phyloP scores from a whole-genome alignment of 2,113 vertebrate genomes.

The Taurulus bubalis region DNA sequence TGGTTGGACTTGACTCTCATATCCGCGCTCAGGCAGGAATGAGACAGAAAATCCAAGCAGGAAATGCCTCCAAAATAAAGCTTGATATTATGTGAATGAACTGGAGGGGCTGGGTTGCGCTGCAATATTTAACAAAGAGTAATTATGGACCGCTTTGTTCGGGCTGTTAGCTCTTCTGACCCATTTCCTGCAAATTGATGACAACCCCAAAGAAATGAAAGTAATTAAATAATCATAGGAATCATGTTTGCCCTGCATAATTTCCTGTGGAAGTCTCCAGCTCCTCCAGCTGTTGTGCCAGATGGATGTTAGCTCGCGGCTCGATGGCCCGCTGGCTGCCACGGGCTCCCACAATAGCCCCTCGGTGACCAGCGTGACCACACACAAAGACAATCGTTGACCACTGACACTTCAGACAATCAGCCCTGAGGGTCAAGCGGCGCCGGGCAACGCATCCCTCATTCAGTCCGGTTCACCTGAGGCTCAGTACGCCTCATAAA shows the following conservation, averaged over 20 bases:
- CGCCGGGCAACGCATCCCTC: conserved; percentile 53
- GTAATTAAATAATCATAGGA: conserved; percentile 58
- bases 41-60: conserved; percentile 46
- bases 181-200: conserved; percentile 45
- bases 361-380: conserved; percentile 54
- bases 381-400: conserved; percentile 73
- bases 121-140: conserved; percentile 48
- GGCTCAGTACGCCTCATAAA: conserved; percentile 73
- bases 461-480: conserved; percentile 72
- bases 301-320: conserved; percentile 76
- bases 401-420: conserved; percentile 61
- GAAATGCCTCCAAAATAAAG: conserved; percentile 61
- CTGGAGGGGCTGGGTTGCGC: conserved; percentile 19
- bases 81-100: conserved; percentile 65
- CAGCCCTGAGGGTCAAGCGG: conserved; percentile 74
- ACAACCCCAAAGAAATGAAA: conserved; percentile 49
- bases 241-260: conserved; percentile 50
- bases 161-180: conserved; percentile 32
- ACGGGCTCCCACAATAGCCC: conserved; percentile 63
- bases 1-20: conserved; percentile 30
- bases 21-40: neutral
- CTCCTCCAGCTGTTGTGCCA: conserved; percentile 82
- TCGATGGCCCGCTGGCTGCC: conserved; percentile 69
- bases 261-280: conserved; percentile 39
- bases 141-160: conserved; percentile 37